phyloP scores from a whole-genome alignment of 2,113 vertebrate genomes.

The Suricata suricatta region DNA sequence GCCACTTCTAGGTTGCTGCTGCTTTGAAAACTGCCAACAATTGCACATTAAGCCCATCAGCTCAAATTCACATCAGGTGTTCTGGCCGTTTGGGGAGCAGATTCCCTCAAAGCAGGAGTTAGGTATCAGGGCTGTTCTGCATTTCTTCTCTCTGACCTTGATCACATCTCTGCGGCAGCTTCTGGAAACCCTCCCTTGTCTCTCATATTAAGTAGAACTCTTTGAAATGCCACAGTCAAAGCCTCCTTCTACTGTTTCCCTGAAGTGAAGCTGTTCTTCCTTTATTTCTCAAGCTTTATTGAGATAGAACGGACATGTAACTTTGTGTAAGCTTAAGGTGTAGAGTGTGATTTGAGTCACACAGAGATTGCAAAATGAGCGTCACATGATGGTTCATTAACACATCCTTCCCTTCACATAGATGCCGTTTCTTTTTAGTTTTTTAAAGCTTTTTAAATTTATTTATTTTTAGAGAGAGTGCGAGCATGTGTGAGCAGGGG shows the following conservation, averaged over 20 bases:
- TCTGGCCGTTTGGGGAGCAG: neutral
- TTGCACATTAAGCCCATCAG: neutral
- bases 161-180: neutral
- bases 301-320: neutral
- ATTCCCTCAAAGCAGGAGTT: neutral
- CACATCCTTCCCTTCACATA: neutral
- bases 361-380: neutral
- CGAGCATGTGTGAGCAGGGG: too few relatives aligned
- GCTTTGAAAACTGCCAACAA: conserved; percentile 2
- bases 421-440: too few relatives aligned
- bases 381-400: neutral
- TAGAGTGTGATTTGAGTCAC: neutral
- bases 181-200: neutral
- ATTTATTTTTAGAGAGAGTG: too few relatives aligned
- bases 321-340: neutral
- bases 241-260: neutral
- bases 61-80: neutral
- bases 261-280: neutral
- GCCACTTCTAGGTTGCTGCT: neutral
- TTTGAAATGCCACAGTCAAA: neutral
- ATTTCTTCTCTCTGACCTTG: conserved; percentile 25
- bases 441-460: too few relatives aligned
- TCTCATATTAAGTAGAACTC: neutral
- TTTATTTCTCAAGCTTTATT: neutral
- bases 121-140: neutral